phyloP scores from a whole-genome alignment of 2,797 vertebrate species.

The Peromyscus nudipes region DNA sequence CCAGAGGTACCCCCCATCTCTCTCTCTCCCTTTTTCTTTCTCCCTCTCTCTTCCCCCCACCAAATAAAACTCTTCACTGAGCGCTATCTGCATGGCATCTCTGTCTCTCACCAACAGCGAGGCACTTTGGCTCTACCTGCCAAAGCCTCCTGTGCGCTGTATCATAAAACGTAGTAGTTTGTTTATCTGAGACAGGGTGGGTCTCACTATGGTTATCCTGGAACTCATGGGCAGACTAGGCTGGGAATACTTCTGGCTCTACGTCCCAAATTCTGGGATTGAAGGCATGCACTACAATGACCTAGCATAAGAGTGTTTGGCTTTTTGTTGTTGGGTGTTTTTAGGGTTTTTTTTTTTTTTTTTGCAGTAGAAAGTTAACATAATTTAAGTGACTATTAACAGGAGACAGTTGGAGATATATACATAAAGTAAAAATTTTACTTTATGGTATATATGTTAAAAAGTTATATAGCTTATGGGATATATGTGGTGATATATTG shows the following conservation, averaged over 20 bases:
- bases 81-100: too few relatives aligned
- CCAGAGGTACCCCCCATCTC: too few relatives aligned
- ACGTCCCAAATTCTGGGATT: not conserved
- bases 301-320: not conserved
- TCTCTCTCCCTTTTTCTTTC: too few relatives aligned
- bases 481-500: too few relatives aligned
- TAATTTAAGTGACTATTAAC: not conserved
- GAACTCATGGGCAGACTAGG: not conserved
- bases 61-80: too few relatives aligned
- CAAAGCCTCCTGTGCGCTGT: too few relatives aligned
- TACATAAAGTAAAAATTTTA: not conserved
- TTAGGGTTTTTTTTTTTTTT: not conserved
- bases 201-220: not conserved
- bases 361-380: not conserved
- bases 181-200: too few relatives aligned
- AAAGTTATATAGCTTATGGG: too few relatives aligned
- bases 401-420: not conserved
- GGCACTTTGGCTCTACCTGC: too few relatives aligned
- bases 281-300: not conserved
- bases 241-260: not conserved
- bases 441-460: constrained; percentile 49
- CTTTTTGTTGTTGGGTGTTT: not conserved
- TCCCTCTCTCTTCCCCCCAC: too few relatives aligned
- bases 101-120: too few relatives aligned
- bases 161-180: too few relatives aligned